phyloP scores from a whole-genome alignment of 2,888 invertebrate species.

The Melieria omissa region DNA sequence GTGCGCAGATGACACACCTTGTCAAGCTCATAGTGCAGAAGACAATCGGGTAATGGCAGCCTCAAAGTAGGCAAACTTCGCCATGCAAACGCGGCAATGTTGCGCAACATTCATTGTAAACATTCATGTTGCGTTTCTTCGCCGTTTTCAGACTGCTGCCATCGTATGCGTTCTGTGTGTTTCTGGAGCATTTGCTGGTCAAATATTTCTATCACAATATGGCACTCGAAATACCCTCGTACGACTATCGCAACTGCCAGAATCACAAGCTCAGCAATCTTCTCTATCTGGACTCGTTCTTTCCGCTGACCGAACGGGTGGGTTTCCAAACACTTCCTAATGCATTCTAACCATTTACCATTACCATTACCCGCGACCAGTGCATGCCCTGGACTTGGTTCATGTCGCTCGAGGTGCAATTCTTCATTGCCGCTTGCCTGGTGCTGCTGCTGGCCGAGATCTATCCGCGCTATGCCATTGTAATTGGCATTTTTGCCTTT shows the following conservation, averaged over 20 bases:
- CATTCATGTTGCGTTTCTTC: not conserved
- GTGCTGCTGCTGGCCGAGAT: conserved; percentile 72
- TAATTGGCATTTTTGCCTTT: conserved; percentile 63
- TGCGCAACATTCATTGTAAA: no score
- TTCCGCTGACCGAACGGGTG: conserved; percentile 72
- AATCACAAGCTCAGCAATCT: conserved; percentile 75
- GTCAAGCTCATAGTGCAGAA: no score
- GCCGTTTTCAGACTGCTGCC: conserved; percentile 70
- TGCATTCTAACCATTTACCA: not conserved
- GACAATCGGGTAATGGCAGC: no score
- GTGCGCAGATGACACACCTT: no score
- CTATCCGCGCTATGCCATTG: conserved; percentile 56
- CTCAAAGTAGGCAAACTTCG: no score
- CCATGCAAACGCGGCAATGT: no score
- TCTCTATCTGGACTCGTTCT: conserved; percentile 73
- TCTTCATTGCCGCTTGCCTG: conserved; percentile 77
- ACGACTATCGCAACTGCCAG: conserved; percentile 71
- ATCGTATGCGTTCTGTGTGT: conserved; percentile 71
- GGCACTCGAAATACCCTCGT: conserved; percentile 69
- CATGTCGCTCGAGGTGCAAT: conserved; percentile 79
- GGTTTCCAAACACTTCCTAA: conserved; percentile 3
- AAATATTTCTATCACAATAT: conserved; percentile 67
- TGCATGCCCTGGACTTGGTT: conserved; percentile 88
- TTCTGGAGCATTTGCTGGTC: conserved; percentile 69
- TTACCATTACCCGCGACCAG: conserved; percentile 64